These are phyloP conservation scores for Cryptus viduatorius DNA, from an alignment of 2,888 invertebrate genomes.

Conservation along the genomic window DNA sequence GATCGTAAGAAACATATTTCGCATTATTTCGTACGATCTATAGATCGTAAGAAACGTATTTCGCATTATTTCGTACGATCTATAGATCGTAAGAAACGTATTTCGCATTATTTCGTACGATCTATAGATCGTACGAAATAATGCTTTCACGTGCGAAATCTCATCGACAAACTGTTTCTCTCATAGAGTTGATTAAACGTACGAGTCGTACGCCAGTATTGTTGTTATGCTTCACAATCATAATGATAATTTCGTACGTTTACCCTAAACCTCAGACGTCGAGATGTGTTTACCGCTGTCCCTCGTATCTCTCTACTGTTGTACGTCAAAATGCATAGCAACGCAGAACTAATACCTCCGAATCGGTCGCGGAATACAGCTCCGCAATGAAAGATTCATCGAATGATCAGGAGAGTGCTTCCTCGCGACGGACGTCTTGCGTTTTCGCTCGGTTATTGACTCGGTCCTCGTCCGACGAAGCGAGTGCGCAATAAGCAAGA, in stretches of 20 bases:
- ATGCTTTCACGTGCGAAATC: background rate
- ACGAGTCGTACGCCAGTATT: background rate
- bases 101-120: no score
- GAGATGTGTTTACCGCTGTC: slow-evolving; percentile 1
- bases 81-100: no score
- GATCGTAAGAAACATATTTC: no score
- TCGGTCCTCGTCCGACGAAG: background rate
- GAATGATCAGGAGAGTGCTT: slow-evolving; percentile 73
- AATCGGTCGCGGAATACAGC: background rate
- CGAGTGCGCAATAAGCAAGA: background rate
- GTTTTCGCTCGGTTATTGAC: background rate
- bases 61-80: no score
- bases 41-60: no score
- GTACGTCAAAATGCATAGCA: slow-evolving; percentile 3
- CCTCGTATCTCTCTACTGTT: background rate
- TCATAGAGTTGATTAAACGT: background rate
- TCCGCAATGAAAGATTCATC: slow-evolving; percentile 76
- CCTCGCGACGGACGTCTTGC: slow-evolving; percentile 17
- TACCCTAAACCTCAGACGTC: background rate
- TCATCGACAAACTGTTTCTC: background rate
- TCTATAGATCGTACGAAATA: background rate
- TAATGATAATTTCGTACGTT: background rate
- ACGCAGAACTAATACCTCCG: background rate
- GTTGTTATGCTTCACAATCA: background rate
- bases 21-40: no score